A percentile compares a stretch with the other conserved stretches of the same genome.
phyloP scores from a whole-genome alignment of 2,888 invertebrate genomes.

The Caenorhabditis afra region DNA sequence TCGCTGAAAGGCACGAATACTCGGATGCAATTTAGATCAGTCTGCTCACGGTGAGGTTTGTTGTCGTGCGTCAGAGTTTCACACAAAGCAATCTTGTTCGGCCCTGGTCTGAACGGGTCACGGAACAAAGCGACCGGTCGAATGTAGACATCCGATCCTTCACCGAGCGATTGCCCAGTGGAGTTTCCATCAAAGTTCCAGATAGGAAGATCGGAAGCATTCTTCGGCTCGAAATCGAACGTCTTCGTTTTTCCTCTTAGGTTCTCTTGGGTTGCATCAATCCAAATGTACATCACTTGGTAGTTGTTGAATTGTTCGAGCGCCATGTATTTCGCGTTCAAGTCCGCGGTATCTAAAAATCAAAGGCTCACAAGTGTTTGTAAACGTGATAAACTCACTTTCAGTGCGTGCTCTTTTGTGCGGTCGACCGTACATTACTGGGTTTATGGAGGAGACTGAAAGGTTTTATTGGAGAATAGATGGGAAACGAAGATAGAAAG shows the following conservation, averaged over 20 bases:
- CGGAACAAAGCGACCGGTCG: conserved; percentile 88
- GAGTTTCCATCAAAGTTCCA: conserved; percentile 82
- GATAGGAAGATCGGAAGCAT: conserved; percentile 82
- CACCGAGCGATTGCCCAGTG: conserved; percentile 81
- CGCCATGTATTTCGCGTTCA: conserved; percentile 54
- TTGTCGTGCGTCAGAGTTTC: conserved; percentile 71
- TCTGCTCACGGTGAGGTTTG: conserved; percentile 70
- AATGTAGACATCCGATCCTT: conserved; percentile 87
- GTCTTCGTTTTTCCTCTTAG: conserved; percentile 91
- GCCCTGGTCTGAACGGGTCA: conserved; percentile 87
- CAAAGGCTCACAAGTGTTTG: background rate
- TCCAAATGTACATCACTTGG: conserved; percentile 91
- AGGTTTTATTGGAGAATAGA: conserved; percentile 1
- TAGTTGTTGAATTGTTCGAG: conserved; percentile 67
- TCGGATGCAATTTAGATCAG: background rate
- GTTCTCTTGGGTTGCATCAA: conserved; percentile 93
- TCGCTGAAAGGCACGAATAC: conserved; percentile 66
- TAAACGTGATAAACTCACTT: conserved; percentile 52
- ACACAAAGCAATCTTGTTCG: conserved; percentile 74
- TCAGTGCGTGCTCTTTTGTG: conserved; percentile 44
- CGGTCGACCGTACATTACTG: conserved; percentile 39
- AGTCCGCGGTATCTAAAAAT: conserved; percentile 58
- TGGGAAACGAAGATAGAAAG: conserved; percentile 4
- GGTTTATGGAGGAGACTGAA: background rate
- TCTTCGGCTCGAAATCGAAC: conserved; percentile 87